Percentiles rank a stretch among this genome's conserved stretches.
phyloP scores from a whole-genome alignment of 2,888 invertebrate species.

The Phlogophora meticulosa region DNA sequence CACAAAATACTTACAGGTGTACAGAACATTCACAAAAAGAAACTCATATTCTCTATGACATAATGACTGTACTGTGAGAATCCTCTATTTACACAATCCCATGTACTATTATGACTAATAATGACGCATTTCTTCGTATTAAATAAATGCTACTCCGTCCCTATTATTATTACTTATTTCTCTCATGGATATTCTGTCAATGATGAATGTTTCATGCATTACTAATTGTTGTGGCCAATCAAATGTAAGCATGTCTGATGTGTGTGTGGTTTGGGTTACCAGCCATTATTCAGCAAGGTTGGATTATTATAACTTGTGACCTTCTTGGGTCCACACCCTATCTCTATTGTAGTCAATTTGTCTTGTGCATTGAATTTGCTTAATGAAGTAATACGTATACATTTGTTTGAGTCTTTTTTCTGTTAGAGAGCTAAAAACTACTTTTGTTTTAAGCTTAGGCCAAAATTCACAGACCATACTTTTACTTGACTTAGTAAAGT shows the following conservation, averaged over 20 bases:
- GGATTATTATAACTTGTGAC: slow-evolving; percentile 23
- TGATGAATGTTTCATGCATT: slow-evolving; percentile 30
- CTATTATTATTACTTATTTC: slow-evolving; percentile 34
- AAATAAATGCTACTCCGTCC: slow-evolving; percentile 26
- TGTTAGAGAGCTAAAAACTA: too few relatives aligned
- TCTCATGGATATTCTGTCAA: slow-evolving; percentile 3
- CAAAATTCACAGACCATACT: too few relatives aligned
- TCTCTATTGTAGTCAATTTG: slow-evolving; percentile 14
- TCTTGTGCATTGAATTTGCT: background rate
- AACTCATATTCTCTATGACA: slow-evolving; percentile 49
- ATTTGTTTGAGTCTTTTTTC: background rate
- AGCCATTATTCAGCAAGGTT: slow-evolving; percentile 39
- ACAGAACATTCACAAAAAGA: too few relatives aligned
- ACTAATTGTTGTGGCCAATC: slow-evolving; percentile 40
- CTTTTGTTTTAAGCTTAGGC: too few relatives aligned
- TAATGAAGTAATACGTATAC: background rate
- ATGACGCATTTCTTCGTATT: slow-evolving; percentile 50
- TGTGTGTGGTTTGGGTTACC: slow-evolving; percentile 19
- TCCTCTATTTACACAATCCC: slow-evolving; percentile 18
- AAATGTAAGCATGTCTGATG: slow-evolving; percentile 22
- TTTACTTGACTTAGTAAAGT: too few relatives aligned
- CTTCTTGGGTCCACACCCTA: slow-evolving; percentile 28
- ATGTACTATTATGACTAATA: slow-evolving; percentile 60
- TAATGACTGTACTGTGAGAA: slow-evolving; percentile 59
- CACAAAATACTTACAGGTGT: too few relatives aligned